Evolutionary conservation across 2,797 vertebrate species (phyloP), one percentile per base, ranked within the genome.

Genomic region (Semaprochilodus insignis): DNA sequence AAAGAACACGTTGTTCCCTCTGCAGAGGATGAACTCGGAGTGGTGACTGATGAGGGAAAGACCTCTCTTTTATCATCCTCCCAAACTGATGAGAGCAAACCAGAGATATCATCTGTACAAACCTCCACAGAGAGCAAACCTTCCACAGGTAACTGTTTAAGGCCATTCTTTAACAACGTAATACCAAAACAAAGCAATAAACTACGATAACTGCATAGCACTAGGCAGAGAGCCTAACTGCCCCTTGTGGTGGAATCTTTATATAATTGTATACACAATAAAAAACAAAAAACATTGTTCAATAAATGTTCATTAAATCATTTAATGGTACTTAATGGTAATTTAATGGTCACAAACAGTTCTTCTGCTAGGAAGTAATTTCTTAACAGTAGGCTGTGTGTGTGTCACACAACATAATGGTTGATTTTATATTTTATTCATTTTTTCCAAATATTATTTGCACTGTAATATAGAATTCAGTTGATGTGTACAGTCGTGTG

Each of bases 141-240:
- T 62, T 34, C 54, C 13, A 31, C 72, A 67, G 79, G 79, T 81
- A 34, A 25, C 66, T 71, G 67, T 17, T 52, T 52, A 6, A 48
- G 6, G 65, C 65, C 34, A 40, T 11, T 67, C 11, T 21, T 11
- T 44, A 8, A 44, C 15, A 63, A 25, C 11, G 8, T 59, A 59
- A 48, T 48, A 48, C 44, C 44, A 59, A n/a, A 59, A 21, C 7
- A 21, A 59, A 59, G 44, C n/a, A 60, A 11, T 23, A 25, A n/a
- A 10, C 10, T 7, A 60, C 4, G 6, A 21, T 6, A 16, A 6
- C 5, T 5, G 57, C 4, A 23, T 23, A n/a, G 25, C 59, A 57
- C 6, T 7, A 57, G 1, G 6, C 19, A 6, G 55, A 57, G 19
- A 21, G 19, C 19, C 52, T 54, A 16, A 54, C 16, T 16, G 3